Percentiles rank a stretch among this genome's conserved stretches.
Conservation (phyloP, 2,113 vertebrate species). For the Indicator maculatus region DNA sequence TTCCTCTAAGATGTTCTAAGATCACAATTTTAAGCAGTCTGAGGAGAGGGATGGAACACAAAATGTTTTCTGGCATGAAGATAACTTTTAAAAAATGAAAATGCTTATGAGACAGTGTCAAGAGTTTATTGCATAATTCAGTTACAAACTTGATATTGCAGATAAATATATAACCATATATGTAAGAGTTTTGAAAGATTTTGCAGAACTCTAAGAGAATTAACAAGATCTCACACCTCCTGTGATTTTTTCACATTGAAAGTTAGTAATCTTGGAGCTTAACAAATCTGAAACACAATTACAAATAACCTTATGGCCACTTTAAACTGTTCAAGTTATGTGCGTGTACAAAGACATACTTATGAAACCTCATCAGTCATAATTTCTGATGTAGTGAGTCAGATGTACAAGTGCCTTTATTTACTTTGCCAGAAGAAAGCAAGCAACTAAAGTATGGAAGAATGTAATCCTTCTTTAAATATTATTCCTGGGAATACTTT, state of each 20-base stretch:
- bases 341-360: constrained; percentile 13
- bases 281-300: constrained; percentile 26
- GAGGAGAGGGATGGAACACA: not conserved
- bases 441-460: constrained; percentile 50
- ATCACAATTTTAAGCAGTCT: not conserved
- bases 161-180: not conserved
- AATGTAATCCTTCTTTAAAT: constrained; percentile 78
- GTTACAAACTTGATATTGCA: not conserved
- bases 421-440: constrained; percentile 72
- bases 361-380: constrained; percentile 50
- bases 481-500: constrained; percentile 76
- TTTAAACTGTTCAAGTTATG: not conserved
- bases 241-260: not conserved
- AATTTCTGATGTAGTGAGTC: constrained; percentile 10
- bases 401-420: constrained; percentile 40
- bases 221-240: not conserved
- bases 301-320: not conserved
- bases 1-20: not conserved
- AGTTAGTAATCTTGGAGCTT: not conserved
- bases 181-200: not conserved
- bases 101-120: not conserved
- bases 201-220: not conserved
- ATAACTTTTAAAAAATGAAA: not conserved
- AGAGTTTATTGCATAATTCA: not conserved
- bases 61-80: not conserved